Conservation (phyloP, 1,140 invertebrate species). For the Drosophila setifemur region DNA sequence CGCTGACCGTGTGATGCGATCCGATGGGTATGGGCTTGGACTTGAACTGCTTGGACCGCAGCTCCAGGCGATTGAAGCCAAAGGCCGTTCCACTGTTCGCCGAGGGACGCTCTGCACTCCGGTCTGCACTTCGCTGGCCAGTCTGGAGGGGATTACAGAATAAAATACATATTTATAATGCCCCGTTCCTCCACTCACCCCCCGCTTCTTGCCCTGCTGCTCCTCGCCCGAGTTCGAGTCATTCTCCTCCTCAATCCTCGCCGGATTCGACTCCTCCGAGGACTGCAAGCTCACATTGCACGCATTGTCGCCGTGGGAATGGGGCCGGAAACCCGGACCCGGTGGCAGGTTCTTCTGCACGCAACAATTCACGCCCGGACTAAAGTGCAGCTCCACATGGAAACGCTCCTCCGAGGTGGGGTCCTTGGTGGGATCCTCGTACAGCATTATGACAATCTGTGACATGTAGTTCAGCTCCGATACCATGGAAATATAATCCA, state of each 20-base stretch:
- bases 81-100: slow-evolving; percentile 20
- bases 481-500: slow-evolving; percentile 98
- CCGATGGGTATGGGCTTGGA: slow-evolving; percentile 89
- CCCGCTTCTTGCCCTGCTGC: slow-evolving; percentile 43
- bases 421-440: slow-evolving; percentile 98
- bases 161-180: background rate
- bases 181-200: slow-evolving; percentile 2
- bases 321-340: slow-evolving; percentile 95
- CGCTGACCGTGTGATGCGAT: slow-evolving; percentile 88
- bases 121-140: background rate
- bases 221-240: slow-evolving; percentile 82
- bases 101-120: background rate
- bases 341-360: slow-evolving; percentile 96
- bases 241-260: slow-evolving; percentile 88
- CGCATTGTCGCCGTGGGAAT: slow-evolving; percentile 90
- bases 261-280: slow-evolving; percentile 82
- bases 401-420: slow-evolving; percentile 94
- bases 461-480: slow-evolving; percentile 99
- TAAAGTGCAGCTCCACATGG: slow-evolving; percentile 98
- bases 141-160: background rate
- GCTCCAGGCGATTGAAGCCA: slow-evolving; percentile 56
- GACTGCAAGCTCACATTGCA: slow-evolving; percentile 53
- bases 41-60: slow-evolving; percentile 54
- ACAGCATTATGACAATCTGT: slow-evolving; percentile 99
- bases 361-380: slow-evolving; percentile 97